Evolutionary conservation across 2,113 vertebrate genomes (phyloP).

Genomic region (Ceyx melanurus): DNA sequence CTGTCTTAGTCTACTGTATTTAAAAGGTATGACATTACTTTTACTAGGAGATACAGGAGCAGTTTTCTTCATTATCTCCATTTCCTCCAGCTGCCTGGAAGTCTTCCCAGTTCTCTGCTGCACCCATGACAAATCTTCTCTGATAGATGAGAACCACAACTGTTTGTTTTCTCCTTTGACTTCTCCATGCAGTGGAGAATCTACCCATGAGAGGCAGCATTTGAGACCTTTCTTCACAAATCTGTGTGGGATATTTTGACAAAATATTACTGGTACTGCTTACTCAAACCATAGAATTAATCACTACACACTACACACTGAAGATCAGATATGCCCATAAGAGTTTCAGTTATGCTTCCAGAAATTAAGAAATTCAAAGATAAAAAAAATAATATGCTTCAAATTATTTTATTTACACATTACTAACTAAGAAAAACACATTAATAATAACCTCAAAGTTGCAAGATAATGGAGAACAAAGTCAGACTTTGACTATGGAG

Average conservation of each 20-base stretch:
- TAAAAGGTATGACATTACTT: background rate
- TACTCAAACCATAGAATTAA: background rate
- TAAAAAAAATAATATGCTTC: background rate
- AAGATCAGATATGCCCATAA: background rate
- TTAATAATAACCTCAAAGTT: background rate
- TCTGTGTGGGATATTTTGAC: background rate
- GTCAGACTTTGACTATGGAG: background rate
- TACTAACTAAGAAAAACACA: background rate
- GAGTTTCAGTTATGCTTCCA: background rate
- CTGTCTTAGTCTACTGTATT: background rate
- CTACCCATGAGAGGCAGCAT: rapidly evolving
- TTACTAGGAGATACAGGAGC: background rate
- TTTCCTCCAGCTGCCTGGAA: background rate
- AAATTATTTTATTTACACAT: background rate
- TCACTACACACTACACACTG: background rate
- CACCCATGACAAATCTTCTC: background rate
- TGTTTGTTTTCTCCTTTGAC: background rate
- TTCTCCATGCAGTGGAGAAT: background rate
- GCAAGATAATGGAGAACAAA: background rate
- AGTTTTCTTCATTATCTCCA: background rate
- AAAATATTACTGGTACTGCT: background rate
- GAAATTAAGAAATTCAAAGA: background rate
- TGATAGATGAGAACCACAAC: background rate
- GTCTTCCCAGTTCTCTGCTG: background rate
- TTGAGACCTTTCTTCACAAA: background rate